These are phyloP conservation scores for Uloborus diversus DNA, from an alignment of 1,140 invertebrate species.

Conservation along the genomic window DNA sequence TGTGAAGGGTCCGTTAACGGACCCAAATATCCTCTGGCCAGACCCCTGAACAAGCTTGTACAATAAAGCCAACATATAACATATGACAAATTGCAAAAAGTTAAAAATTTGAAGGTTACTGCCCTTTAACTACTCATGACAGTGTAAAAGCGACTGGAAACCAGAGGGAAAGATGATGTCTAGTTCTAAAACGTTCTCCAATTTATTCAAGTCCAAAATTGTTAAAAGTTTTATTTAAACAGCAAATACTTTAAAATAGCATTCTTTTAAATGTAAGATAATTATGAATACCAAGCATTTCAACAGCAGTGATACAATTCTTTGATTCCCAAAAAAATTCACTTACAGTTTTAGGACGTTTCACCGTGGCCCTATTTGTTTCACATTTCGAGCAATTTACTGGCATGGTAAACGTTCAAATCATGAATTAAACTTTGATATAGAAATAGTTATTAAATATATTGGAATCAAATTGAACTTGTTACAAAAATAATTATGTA, in stretches of 20 bases:
- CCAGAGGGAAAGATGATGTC: neutral
- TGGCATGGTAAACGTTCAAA: constrained; percentile 33
- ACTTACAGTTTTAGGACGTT: constrained; percentile 62
- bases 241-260: neutral
- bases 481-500: too few species aligned
- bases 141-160: neutral
- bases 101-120: too few species aligned
- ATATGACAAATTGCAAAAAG: neutral
- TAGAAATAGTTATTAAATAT: too few species aligned
- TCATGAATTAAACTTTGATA: too few species aligned
- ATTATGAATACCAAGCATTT: too few species aligned
- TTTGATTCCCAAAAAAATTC: neutral
- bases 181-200: neutral
- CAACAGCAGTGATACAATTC: neutral
- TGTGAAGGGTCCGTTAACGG: too few species aligned
- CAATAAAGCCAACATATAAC: neutral
- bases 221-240: neutral
- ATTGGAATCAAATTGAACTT: too few species aligned
- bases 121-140: neutral
- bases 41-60: neutral
- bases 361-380: constrained; percentile 56
- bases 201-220: neutral
- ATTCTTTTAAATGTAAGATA: neutral
- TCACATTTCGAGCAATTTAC: constrained; percentile 57
- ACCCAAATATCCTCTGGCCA: too few species aligned